A percentile compares a stretch with the other conserved stretches of the same genome.
phyloP scores from a whole-genome alignment of 2,888 invertebrate species.

The Pammene aurita region DNA sequence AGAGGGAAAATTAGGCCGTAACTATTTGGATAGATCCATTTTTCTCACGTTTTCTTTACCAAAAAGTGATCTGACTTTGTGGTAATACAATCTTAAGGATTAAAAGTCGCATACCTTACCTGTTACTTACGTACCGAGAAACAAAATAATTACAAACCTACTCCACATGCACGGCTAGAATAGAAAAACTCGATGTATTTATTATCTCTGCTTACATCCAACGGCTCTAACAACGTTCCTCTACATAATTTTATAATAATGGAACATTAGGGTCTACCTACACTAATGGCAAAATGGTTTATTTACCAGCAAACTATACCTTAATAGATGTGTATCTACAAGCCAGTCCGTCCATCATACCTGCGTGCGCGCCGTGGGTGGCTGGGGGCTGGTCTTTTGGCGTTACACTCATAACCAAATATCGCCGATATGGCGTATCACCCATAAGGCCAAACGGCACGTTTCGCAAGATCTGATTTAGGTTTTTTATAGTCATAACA shows the following conservation, averaged over 20 bases:
- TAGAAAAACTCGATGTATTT: not conserved
- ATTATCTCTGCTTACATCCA: not conserved
- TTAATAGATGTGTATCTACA: constrained; percentile 33
- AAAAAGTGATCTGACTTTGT: too few relatives aligned
- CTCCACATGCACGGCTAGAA: too few relatives aligned
- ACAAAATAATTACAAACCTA: too few relatives aligned
- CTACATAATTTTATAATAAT: constrained; percentile 25
- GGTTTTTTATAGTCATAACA: constrained; percentile 33
- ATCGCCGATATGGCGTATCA: constrained; percentile 37
- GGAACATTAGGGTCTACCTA: constrained; percentile 29
- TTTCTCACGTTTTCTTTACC: too few relatives aligned
- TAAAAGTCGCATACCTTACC: too few relatives aligned
- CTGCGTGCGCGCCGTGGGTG: constrained; percentile 46
- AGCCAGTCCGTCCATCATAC: constrained; percentile 26
- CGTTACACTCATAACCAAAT: constrained; percentile 43
- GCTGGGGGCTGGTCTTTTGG: constrained; percentile 52
- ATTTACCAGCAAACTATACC: constrained; percentile 31
- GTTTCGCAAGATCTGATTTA: constrained; percentile 38
- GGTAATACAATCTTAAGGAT: too few relatives aligned
- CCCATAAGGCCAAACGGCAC: constrained; percentile 36
- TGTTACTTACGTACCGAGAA: too few relatives aligned
- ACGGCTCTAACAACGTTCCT: constrained; percentile 5
- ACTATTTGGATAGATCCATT: too few relatives aligned
- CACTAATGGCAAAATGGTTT: constrained; percentile 29
- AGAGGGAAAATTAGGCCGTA: too few relatives aligned